A percentile compares a stretch with the other conserved stretches of the same genome.
Conservation (phyloP, 2,113 vertebrate genomes). For the Tor tambroides region DNA sequence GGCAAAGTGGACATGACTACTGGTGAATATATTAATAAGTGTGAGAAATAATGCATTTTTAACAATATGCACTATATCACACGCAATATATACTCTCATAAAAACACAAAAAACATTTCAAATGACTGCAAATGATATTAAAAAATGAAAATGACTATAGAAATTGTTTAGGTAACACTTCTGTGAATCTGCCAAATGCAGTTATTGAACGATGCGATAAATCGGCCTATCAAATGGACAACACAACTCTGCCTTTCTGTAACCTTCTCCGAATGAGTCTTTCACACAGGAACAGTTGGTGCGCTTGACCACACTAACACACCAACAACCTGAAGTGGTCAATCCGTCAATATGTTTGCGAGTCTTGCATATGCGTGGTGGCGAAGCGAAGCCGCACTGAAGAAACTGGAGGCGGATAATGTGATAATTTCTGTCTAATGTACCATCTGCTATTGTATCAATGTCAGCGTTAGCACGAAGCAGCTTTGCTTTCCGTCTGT, state of each 20-base stretch:
- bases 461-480: conserved; percentile 50
- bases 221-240: neutral
- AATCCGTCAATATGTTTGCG: conserved; percentile 53
- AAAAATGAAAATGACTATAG: neutral
- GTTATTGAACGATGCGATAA: neutral
- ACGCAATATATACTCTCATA: neutral
- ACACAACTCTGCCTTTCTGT: neutral
- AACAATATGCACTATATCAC: neutral
- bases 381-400: conserved; percentile 2
- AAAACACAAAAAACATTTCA: neutral
- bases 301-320: conserved; percentile 7
- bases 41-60: neutral
- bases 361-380: conserved; percentile 25
- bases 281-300: conserved; percentile 5
- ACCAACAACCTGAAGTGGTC: conserved; percentile 41
- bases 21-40: neutral
- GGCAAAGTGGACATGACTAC: neutral
- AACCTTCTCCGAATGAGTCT: neutral
- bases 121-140: neutral
- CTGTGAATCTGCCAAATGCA: neutral
- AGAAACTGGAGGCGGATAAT: conserved; percentile 58
- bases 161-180: neutral
- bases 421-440: conserved; percentile 61
- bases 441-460: conserved; percentile 61
- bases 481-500: conserved; percentile 52